A percentile compares a stretch with the other conserved stretches of the same genome.
These are phyloP conservation scores for Maconellicoccus hirsutus DNA, from an alignment of 1,140 invertebrate species.

Conservation along the genomic window DNA sequence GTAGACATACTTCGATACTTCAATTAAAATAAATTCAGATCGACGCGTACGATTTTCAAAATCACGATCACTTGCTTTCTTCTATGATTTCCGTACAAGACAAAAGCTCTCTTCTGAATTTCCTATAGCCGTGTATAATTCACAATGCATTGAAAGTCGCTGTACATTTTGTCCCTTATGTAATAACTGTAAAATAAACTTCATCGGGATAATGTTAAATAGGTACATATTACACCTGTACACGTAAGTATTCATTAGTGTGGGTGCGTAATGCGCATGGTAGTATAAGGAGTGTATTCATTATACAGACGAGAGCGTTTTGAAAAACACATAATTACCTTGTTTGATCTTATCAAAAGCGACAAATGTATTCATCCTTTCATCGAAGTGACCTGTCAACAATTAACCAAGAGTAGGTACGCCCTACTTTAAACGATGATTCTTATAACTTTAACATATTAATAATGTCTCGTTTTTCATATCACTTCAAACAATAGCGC, in stretches of 20 bases:
- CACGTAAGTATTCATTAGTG: too few relatives aligned
- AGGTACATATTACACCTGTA: neutral
- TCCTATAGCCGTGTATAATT: neutral
- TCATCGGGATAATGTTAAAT: neutral
- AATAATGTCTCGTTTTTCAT: neutral
- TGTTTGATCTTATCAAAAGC: too few relatives aligned
- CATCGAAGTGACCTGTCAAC: too few relatives aligned
- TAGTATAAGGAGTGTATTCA: too few relatives aligned
- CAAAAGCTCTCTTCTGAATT: neutral
- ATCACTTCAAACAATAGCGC: neutral
- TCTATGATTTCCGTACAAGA: neutral
- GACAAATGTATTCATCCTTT: too few relatives aligned
- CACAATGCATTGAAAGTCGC: neutral
- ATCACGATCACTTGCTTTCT: neutral
- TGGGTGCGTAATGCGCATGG: too few relatives aligned
- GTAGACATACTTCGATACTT: neutral
- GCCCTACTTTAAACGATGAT: too few relatives aligned
- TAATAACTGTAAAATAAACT: neutral
- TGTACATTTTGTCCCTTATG: neutral
- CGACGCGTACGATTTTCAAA: neutral
- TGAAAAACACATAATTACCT: too few relatives aligned
- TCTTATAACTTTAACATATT: neutral
- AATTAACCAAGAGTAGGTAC: too few relatives aligned
- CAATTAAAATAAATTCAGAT: neutral
- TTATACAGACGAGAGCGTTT: too few relatives aligned